Evolutionary conservation across 1,140 invertebrate species (phyloP).

Genomic region (Ceratina calcarata): DNA sequence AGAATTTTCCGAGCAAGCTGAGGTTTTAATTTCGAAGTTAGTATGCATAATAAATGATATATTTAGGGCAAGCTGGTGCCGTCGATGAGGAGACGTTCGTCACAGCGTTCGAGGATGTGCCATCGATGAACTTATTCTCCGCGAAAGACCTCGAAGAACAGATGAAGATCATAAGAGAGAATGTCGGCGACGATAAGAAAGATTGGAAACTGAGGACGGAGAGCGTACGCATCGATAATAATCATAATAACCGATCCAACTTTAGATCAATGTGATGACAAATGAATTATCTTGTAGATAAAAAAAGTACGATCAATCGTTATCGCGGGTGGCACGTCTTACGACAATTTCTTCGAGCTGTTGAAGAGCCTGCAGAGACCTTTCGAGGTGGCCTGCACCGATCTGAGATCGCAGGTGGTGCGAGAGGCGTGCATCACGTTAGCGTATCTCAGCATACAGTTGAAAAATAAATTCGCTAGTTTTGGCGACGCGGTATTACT

Average conservation of each 20-base stretch:
- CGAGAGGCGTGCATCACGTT: conserved; percentile 97
- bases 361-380: conserved; percentile 90
- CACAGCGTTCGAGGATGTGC: conserved; percentile 91
- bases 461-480: conserved; percentile 91
- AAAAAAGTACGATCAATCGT: conserved; percentile 92
- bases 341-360: conserved; percentile 90
- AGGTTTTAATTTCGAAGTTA: no score
- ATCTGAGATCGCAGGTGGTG: conserved; percentile 95
- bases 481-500: conserved; percentile 91
- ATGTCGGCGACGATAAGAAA: conserved; percentile 89
- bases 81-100: conserved; percentile 94
- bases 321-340: conserved; percentile 88
- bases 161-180: conserved; percentile 87
- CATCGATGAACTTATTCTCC: conserved; percentile 91
- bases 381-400: conserved; percentile 92
- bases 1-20: no score
- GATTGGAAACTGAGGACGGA: conserved; percentile 97
- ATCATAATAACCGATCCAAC: neutral
- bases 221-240: conserved; percentile 83
- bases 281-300: conserved; percentile 81
- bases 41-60: neutral
- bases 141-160: conserved; percentile 91
- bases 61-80: conserved; percentile 86
- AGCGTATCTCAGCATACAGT: conserved; percentile 92
- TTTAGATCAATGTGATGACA: neutral